phyloP scores from a whole-genome alignment of 2,888 invertebrate species.

The Tenthredo amoena region DNA sequence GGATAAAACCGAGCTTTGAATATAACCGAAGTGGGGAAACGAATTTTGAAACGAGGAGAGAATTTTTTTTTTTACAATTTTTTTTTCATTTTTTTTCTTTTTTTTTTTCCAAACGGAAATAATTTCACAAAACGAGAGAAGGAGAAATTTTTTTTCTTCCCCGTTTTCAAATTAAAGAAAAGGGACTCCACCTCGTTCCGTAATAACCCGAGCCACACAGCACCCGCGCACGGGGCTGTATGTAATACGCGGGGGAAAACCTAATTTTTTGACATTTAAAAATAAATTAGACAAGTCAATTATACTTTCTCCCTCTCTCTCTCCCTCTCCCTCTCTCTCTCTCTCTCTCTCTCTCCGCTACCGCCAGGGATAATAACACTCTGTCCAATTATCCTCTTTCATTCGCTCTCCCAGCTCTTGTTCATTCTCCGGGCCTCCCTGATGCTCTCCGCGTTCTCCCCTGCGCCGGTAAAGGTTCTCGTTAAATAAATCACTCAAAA shows the following conservation, averaged over 20 bases:
- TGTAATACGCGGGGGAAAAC: neutral
- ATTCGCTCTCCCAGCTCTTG: conserved; percentile 21
- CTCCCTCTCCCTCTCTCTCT: neutral
- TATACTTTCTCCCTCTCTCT: conserved; percentile 10
- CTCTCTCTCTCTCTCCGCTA: neutral
- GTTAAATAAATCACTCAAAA: conserved; percentile 43
- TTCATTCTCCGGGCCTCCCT: neutral
- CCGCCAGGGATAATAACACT: conserved; percentile 41
- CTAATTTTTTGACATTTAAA: conserved; percentile 50
- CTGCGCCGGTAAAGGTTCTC: conserved; percentile 32
- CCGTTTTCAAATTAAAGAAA: neutral
- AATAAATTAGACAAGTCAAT: conserved; percentile 47
- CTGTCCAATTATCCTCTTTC: conserved; percentile 51
- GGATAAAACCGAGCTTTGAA: neutral
- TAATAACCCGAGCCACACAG: neutral
- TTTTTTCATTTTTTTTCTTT: too few relatives aligned
- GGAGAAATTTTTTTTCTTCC: too few relatives aligned
- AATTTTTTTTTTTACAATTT: too few relatives aligned
- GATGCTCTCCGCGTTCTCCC: neutral
- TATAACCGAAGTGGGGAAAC: neutral
- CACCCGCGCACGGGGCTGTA: neutral
- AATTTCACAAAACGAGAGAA: neutral
- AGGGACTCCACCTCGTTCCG: neutral
- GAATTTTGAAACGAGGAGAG: too few relatives aligned
- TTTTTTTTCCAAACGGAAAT: neutral